Evolutionary conservation across 2,797 vertebrate species (phyloP).

Genomic region (Borostomias antarcticus): DNA sequence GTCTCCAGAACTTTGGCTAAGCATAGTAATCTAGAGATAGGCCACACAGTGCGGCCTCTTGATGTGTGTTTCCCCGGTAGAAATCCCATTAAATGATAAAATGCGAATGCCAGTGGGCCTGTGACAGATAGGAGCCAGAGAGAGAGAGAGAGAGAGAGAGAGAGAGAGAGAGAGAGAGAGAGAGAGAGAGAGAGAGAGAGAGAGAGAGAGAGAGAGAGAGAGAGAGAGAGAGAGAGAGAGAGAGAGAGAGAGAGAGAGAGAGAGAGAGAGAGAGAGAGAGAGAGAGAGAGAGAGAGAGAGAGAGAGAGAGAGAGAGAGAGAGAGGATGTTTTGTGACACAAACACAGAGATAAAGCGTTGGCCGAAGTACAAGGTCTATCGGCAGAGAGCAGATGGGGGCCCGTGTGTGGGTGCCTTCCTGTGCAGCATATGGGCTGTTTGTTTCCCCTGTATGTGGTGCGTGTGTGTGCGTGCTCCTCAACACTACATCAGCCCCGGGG

Average conservation of each 20-base stretch:
- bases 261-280: neutral
- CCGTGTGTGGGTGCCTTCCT: neutral
- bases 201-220: neutral
- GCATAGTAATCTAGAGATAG: too few relatives aligned
- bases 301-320: neutral
- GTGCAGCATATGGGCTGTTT: too few relatives aligned
- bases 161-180: neutral
- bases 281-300: neutral
- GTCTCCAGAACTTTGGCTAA: too few relatives aligned
- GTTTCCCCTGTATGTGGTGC: neutral
- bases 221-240: neutral
- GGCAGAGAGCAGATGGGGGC: slow-evolving; percentile 2
- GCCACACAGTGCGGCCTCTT: slow-evolving; percentile 54
- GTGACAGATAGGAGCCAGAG: neutral
- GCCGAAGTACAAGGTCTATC: slow-evolving; percentile 5
- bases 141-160: neutral
- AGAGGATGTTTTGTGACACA: neutral
- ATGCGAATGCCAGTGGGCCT: neutral
- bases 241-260: neutral
- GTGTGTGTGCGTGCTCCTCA: neutral
- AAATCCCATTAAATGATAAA: slow-evolving; percentile 60
- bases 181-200: neutral
- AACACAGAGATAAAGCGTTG: slow-evolving; percentile 17
- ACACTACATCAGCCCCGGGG: neutral
- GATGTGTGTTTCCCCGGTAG: slow-evolving; percentile 52